phyloP scores from a whole-genome alignment of 2,797 vertebrate species.

The Toxotes lorentzi region DNA sequence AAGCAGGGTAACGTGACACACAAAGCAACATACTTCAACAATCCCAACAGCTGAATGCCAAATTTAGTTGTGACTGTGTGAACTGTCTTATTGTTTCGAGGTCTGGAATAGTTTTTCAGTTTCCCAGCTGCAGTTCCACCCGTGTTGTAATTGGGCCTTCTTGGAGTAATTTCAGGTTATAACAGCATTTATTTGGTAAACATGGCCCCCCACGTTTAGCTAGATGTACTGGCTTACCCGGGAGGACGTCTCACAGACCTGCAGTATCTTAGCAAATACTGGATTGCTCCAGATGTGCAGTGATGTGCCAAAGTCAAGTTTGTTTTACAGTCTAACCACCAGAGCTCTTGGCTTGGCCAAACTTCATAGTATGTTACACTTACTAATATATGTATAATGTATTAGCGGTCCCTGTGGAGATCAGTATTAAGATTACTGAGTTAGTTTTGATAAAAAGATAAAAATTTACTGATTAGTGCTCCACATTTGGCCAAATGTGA shows the following conservation, averaged over 20 bases:
- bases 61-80: slow-evolving; percentile 62
- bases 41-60: slow-evolving; percentile 76
- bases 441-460: slow-evolving; percentile 1
- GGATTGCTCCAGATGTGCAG: slow-evolving; percentile 57
- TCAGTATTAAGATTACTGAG: slow-evolving; percentile 68
- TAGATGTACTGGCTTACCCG: slow-evolving; percentile 28
- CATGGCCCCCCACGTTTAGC: slow-evolving; percentile 31
- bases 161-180: slow-evolving; percentile 23
- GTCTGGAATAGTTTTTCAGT: slow-evolving; percentile 31
- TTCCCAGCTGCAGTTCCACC: slow-evolving; percentile 2
- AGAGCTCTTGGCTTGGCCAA: slow-evolving; percentile 55
- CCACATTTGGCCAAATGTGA: slow-evolving; percentile 48
- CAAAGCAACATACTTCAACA: slow-evolving; percentile 40
- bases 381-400: slow-evolving; percentile 29
- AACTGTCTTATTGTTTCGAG: slow-evolving; percentile 49
- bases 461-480: slow-evolving; percentile 26
- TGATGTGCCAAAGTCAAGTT: slow-evolving; percentile 80
- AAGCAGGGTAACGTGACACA: slow-evolving; percentile 62
- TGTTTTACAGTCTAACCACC: slow-evolving; percentile 43
- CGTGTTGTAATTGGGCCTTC: slow-evolving; percentile 17
- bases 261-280: slow-evolving; percentile 41
- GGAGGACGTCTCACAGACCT: slow-evolving; percentile 35
- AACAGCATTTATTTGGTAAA: slow-evolving; percentile 28
- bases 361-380: slow-evolving; percentile 29
- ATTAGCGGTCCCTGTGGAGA: slow-evolving; percentile 58